A percentile compares a stretch with the other conserved stretches of the same genome.
Evolutionary conservation across 2,113 vertebrate species (phyloP).

Genomic region (Embiotoca jacksoni): DNA sequence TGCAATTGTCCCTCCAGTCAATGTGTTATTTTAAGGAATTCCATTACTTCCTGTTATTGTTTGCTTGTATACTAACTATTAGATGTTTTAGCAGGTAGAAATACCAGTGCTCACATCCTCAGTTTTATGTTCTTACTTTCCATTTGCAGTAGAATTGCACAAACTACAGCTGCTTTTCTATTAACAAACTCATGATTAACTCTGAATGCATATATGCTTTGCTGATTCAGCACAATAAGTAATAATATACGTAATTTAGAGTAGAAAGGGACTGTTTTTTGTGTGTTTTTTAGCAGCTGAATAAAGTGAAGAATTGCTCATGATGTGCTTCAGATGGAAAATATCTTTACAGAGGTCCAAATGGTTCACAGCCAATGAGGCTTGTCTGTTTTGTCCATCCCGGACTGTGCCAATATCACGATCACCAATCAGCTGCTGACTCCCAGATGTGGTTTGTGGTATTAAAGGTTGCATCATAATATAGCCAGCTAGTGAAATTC

Average conservation of each 20-base stretch:
- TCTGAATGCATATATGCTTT: not conserved
- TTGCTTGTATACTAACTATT: no score
- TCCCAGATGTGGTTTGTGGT: constrained; percentile 50
- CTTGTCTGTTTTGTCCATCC: constrained; percentile 26
- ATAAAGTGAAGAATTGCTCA: not conserved
- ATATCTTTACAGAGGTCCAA: constrained; percentile 15
- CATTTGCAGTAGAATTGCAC: no score
- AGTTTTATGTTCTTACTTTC: no score
- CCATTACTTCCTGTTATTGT: no score
- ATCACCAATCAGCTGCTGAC: constrained; percentile 52
- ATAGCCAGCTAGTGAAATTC: constrained; percentile 28
- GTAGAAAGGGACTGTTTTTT: constrained; percentile 2
- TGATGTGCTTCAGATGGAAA: constrained; percentile 11
- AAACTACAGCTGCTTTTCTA: not conserved
- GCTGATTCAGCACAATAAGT: not conserved
- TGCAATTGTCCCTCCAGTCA: no score
- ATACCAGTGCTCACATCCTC: no score
- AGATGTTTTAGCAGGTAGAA: no score
- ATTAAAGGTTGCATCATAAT: constrained; percentile 37
- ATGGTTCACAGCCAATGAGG: constrained; percentile 15
- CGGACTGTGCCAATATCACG: constrained; percentile 53
- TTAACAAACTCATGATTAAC: not conserved
- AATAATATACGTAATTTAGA: not conserved
- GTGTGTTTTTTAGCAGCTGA: not conserved
- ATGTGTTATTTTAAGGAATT: no score